Evolutionary conservation across 2,888 invertebrate species (phyloP).

Genomic region (Acholoe squamosa): DNA sequence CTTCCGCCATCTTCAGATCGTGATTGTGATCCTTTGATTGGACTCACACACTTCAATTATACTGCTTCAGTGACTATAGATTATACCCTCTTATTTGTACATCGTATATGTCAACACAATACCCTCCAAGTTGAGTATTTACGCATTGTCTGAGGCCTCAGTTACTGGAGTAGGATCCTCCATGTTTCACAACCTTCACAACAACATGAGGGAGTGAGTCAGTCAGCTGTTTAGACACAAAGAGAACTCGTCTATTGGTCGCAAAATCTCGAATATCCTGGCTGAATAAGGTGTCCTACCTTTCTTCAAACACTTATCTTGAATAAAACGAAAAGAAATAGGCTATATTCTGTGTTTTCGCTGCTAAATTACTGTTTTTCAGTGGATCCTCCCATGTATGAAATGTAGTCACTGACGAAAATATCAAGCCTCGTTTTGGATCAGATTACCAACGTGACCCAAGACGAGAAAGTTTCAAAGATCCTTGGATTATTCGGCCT

Average conservation of each 20-base stretch:
- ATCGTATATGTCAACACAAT: background rate
- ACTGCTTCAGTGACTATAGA: background rate
- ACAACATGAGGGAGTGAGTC: conserved; percentile 49
- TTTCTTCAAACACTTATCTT: background rate
- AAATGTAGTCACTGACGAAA: conserved; percentile 51
- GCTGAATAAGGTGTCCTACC: background rate
- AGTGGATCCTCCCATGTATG: background rate
- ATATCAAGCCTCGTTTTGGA: conserved; percentile 52
- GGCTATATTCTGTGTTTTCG: background rate
- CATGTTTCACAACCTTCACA: conserved; percentile 50
- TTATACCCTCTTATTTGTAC: background rate
- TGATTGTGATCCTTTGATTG: background rate
- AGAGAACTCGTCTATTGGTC: background rate
- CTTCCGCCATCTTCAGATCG: conserved; percentile 89
- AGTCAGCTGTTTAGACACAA: conserved; percentile 62
- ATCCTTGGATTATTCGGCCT: no score
- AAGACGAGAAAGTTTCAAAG: background rate
- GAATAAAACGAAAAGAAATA: background rate
- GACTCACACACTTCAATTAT: background rate
- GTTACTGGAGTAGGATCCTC: conserved; percentile 28
- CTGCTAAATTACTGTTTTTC: background rate
- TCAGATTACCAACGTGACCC: conserved; percentile 44
- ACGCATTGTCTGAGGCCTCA: background rate
- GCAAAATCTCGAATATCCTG: background rate
- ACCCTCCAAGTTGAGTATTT: background rate